These are phyloP conservation scores for Coregonus sp. DNA, from an alignment of 2,797 vertebrate genomes.

Conservation along the genomic window DNA sequence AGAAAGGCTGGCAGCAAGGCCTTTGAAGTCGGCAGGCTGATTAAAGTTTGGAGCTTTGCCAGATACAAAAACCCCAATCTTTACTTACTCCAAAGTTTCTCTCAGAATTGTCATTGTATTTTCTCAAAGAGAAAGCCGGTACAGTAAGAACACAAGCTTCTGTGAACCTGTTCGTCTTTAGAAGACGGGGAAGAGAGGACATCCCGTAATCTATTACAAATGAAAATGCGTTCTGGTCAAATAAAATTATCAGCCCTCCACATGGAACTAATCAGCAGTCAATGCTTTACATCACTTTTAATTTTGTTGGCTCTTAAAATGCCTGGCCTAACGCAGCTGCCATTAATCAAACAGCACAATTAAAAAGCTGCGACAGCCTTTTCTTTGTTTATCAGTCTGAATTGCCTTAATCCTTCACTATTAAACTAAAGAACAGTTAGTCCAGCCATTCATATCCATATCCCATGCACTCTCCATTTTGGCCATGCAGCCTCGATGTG, in stretches of 20 bases:
- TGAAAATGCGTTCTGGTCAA: slow-evolving; percentile 45
- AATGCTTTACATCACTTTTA: slow-evolving; percentile 56
- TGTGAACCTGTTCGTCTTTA: slow-evolving; percentile 1
- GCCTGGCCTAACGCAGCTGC: slow-evolving; percentile 50
- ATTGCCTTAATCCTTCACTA: slow-evolving; percentile 69
- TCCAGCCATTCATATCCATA: slow-evolving; percentile 56
- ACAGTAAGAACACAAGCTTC: slow-evolving; percentile 28
- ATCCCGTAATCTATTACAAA: slow-evolving; percentile 42
- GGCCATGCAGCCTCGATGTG: slow-evolving; percentile 44
- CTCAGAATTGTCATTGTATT: slow-evolving; percentile 44
- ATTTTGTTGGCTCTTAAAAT: slow-evolving; percentile 63
- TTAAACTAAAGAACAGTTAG: slow-evolving; percentile 60
- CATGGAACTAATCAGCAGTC: slow-evolving; percentile 66
- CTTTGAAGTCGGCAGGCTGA: slow-evolving; percentile 65
- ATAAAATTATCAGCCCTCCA: slow-evolving; percentile 51
- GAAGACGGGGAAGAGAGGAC: slow-evolving; percentile 8
- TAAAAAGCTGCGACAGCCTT: slow-evolving; percentile 50
- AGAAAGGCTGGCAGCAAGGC: slow-evolving; percentile 24
- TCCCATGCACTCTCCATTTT: slow-evolving; percentile 19
- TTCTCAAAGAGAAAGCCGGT: slow-evolving; percentile 48
- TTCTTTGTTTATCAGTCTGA: slow-evolving; percentile 69
- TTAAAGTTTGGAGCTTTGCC: slow-evolving; percentile 67
- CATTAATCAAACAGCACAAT: slow-evolving; percentile 73
- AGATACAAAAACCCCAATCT: slow-evolving; percentile 44
- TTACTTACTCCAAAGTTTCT: slow-evolving; percentile 29